Base-by-base conservation (phyloP, 2,888 invertebrate genomes). In the Caenorhabditis sulstoni region DNA sequence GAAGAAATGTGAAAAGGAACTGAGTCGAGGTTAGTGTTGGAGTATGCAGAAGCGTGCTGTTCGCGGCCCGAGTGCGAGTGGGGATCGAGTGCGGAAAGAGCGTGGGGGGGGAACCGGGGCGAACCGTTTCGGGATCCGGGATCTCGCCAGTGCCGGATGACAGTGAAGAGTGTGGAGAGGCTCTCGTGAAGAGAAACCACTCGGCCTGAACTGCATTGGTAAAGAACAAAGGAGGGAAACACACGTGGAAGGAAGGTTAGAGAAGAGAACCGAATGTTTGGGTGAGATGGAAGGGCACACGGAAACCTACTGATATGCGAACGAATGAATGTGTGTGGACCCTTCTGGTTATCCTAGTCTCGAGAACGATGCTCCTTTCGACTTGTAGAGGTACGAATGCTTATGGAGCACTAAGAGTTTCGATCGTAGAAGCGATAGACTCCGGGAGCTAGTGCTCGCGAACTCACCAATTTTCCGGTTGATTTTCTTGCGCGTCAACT, bases 401-500 rank as follows among this genome's bases (percentile, higher is more conserved):
- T 61, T 71, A 70, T 70, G 70, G 53, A 62, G 62, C 55, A 64
- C 71, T 71, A 64, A 49, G 70, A 70, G 53, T 49, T n/a, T 29
- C 12, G 12, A 35, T 55, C 50, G 53, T 62, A 71, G 71, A 64
- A 71, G 71, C 71, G 71, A 57, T 23, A 57, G 71, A 29, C 7
- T 4, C 35, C 37, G 18, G 23, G 35, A 55, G 14, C 11, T 12
- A 12, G 9, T 3, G 23, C 22, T 14, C 23, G 23, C 2, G 29
- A 66, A 70, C 84, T 78, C 75, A 87, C 87, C 87, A 20, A 87
- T 83, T 81, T 87, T 87, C 57, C 85, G 77, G 80, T 89, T 86
- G 37, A 89, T 82, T 52, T 87, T 87, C 82, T 86, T 87, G 44
- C 87, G 87, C 1, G 88, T 86, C 45, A 89, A 66, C 52, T 75